Evolutionary conservation across 2,113 vertebrate species (phyloP).

Genomic region (Hepsetus odoe): DNA sequence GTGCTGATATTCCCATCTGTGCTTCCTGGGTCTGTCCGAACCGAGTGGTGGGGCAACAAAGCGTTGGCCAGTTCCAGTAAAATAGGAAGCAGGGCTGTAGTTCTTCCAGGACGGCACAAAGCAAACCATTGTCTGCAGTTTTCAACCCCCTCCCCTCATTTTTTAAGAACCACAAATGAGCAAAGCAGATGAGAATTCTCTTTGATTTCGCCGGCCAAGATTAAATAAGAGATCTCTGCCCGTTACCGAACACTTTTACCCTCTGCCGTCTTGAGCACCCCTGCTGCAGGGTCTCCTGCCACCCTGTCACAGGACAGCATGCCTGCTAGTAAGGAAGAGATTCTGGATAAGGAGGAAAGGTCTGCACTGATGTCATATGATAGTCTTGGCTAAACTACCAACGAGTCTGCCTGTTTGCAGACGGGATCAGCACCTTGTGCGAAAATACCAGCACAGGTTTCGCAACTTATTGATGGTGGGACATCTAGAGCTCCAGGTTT

Average conservation of each 20-base stretch:
- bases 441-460: neutral
- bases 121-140: constrained; percentile 50
- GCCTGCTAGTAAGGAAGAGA: neutral
- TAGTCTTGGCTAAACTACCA: constrained; percentile 9
- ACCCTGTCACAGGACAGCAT: constrained; percentile 11
- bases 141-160: neutral
- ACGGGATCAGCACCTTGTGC: constrained; percentile 4
- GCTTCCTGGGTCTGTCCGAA: constrained; percentile 17
- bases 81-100: constrained; percentile 53
- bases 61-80: constrained; percentile 43
- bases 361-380: neutral
- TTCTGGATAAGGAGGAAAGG: constrained; percentile 22
- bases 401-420: neutral
- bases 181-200: constrained; percentile 44
- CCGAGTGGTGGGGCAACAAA: constrained; percentile 6
- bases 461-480: too few species aligned
- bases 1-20: constrained; percentile 9
- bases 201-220: constrained; percentile 43
- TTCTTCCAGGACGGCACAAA: constrained; percentile 52
- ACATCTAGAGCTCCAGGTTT: neutral
- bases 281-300: constrained; percentile 4
- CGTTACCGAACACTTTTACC: constrained; percentile 24
- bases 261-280: constrained; percentile 6
- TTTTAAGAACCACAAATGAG: constrained; percentile 10
- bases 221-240: constrained; percentile 34